Conservation (phyloP, 1,140 invertebrate genomes). For the Cyclargus thomasi region DNA sequence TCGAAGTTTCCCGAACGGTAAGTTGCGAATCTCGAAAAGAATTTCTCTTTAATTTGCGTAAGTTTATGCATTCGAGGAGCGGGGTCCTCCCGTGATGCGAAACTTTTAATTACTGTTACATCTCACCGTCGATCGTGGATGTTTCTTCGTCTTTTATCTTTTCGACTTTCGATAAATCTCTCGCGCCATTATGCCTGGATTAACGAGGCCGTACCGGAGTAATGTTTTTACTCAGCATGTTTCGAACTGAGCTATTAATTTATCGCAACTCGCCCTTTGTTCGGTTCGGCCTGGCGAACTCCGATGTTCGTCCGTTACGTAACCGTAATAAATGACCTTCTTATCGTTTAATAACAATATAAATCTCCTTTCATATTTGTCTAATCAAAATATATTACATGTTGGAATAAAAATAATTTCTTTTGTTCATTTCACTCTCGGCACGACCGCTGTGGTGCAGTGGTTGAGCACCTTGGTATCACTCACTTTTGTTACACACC, state of each 20-base stretch:
- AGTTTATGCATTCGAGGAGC: conserved; percentile 61
- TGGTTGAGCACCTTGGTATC: too few relatives aligned
- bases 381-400: conserved; percentile 8
- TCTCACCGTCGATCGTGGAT: conserved; percentile 47
- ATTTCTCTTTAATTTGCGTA: conserved; percentile 66
- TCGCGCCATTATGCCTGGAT: conserved; percentile 51
- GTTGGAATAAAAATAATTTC: not conserved
- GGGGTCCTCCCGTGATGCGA: conserved; percentile 31
- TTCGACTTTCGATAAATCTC: conserved; percentile 47
- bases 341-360: conserved; percentile 16
- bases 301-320: conserved; percentile 20
- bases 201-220: conserved; percentile 46
- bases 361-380: conserved; percentile 12
- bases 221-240: conserved; percentile 54
- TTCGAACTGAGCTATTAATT: conserved; percentile 38
- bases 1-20: conserved; percentile 46
- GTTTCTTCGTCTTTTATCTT: conserved; percentile 41
- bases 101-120: conserved; percentile 65
- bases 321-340: conserved; percentile 23
- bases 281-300: conserved; percentile 23
- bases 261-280: conserved; percentile 34
- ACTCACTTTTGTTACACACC: too few relatives aligned
- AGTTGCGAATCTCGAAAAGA: conserved; percentile 66
- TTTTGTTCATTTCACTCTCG: not conserved
- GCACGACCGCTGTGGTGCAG: too few relatives aligned